Evolutionary conservation across 1,140 invertebrate genomes (phyloP), one percentile per base, ranked within the genome.

Genomic region (Lepidostoma basale): DNA sequence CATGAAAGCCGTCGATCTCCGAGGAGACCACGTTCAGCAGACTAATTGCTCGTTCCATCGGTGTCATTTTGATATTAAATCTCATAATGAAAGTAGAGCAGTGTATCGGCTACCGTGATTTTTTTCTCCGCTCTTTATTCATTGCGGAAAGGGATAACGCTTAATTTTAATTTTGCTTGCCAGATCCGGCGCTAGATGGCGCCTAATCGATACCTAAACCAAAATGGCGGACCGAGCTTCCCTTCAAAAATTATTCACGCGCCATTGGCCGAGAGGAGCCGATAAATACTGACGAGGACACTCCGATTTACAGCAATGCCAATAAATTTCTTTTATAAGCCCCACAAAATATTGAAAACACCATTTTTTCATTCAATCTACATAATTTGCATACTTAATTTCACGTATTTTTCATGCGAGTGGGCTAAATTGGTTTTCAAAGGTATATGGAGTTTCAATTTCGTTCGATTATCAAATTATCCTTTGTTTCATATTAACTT

Each of bases 201-300:
- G 22, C 23, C 9, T 23, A 23, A 49, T 49, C 22, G 45, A 49
- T 49, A 22, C 22, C 45, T 12, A 49, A 49, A n/a, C 18, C 45
- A 26, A 49, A 49, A 49, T 49, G 45, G 45, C 23, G 45, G 23
- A 8, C 8, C n/a, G n/a, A 2, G 6, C 12, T 49, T 49, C 25
- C 45, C 18, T 12, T 23, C 45, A 8, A 49, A 49, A 49, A 49
- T 49, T 23, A 49, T 22, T 12, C 45, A 22, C 45, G 23, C 22
- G 45, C 45, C 45, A 49, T 22, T 49, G 45, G 45, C 20, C 22
- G n/a, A 49, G 18, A 23, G 20, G 23, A 49, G 45, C 45, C 45
- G 25, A 25, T 49, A 49, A 49, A 22, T 49, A 22, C 18, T 49
- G 45, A 49, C 45, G 20, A 23, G 45, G 18, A n/a, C 25, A 8